A percentile compares a stretch with the other conserved stretches of the same genome.
phyloP scores from a whole-genome alignment of 2,888 invertebrate genomes.

The Tetragonisca angustula region DNA sequence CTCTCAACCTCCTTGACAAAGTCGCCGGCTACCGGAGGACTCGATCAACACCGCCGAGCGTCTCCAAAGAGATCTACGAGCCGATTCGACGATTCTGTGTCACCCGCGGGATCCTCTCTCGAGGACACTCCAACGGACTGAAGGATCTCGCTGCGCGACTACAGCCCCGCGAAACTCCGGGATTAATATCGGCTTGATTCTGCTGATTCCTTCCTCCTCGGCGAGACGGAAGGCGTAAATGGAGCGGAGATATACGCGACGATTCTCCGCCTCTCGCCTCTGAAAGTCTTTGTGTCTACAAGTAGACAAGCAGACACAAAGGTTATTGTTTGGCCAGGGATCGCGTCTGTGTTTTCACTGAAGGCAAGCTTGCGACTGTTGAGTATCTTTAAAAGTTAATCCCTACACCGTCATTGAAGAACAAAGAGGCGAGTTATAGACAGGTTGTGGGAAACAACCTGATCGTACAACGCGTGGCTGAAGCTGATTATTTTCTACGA shows the following conservation, averaged over 20 bases:
- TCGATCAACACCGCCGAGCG: conserved; percentile 42
- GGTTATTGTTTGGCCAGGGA: not conserved
- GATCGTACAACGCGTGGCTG: conserved; percentile 11
- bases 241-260: not conserved
- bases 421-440: not conserved
- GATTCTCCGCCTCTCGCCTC: too few species aligned
- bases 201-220: conserved; percentile 1
- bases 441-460: conserved; percentile 24
- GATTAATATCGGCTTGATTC: conserved; percentile 37
- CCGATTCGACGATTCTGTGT: conserved; percentile 31
- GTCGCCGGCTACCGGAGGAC: conserved; percentile 25
- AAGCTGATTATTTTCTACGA: not conserved
- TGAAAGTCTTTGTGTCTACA: not conserved
- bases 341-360: not conserved
- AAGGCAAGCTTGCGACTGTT: too few species aligned
- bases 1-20: conserved; percentile 10
- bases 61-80: conserved; percentile 36
- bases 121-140: conserved; percentile 27
- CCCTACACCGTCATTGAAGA: not conserved
- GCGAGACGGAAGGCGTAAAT: not conserved
- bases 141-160: conserved; percentile 23
- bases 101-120: conserved; percentile 30
- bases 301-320: not conserved
- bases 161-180: conserved; percentile 1
- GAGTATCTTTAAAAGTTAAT: not conserved